phyloP scores from a whole-genome alignment of 2,797 vertebrate genomes.

The Eremophila alpestris region DNA sequence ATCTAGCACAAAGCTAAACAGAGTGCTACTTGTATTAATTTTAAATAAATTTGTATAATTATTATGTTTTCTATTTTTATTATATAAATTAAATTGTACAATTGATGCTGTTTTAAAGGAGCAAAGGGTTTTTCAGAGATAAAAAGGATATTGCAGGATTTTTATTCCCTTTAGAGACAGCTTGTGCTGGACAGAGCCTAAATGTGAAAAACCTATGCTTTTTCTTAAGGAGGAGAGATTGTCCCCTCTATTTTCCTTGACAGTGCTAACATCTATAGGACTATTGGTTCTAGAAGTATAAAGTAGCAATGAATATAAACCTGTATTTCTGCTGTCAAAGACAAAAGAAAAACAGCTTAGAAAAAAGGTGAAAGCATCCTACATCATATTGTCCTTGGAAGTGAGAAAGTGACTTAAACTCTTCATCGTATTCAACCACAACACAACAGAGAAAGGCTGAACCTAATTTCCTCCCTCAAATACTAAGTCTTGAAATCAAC shows the following conservation, averaged over 20 bases:
- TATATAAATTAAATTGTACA: neutral
- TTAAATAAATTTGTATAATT: neutral
- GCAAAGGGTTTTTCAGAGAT: neutral
- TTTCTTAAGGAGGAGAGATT: neutral
- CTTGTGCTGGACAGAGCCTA: neutral
- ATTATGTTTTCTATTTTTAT: neutral
- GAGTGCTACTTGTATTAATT: neutral
- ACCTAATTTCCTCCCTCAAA: neutral
- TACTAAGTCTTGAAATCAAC: neutral
- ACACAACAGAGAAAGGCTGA: neutral
- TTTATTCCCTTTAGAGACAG: neutral
- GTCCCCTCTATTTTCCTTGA: neutral
- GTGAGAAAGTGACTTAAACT: neutral
- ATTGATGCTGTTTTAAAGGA: neutral
- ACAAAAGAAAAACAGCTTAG: neutral
- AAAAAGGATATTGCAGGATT: neutral
- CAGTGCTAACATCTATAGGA: neutral
- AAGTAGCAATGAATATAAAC: neutral
- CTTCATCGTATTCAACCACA: rapidly evolving
- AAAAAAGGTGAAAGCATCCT: neutral
- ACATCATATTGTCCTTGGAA: neutral
- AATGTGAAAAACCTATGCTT: neutral
- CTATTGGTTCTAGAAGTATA: neutral
- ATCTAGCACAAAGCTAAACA: neutral
- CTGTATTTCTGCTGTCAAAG: neutral